phyloP scores from a whole-genome alignment of 1,140 invertebrate species.

The Bombyx mori region DNA sequence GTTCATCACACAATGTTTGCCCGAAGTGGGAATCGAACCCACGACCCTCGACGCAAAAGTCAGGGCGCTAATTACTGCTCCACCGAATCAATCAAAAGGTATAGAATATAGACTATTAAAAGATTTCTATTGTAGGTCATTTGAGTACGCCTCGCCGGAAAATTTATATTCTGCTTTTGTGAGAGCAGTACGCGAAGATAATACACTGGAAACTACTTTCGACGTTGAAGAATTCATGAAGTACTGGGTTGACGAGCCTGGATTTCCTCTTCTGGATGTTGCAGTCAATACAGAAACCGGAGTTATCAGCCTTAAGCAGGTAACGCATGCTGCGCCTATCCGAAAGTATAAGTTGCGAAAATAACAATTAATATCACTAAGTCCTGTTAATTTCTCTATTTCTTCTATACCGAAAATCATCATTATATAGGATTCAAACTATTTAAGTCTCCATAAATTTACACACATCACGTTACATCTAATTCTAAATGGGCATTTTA shows the following conservation, averaged over 20 bases:
- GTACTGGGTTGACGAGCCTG: constrained; percentile 76
- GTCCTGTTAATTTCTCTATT: neutral
- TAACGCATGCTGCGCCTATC: constrained; percentile 15
- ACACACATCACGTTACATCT: too few relatives aligned
- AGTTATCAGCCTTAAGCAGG: constrained; percentile 62
- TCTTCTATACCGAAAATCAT: neutral
- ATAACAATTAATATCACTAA: neutral
- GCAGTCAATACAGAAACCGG: constrained; percentile 55
- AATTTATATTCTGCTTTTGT: constrained; percentile 40
- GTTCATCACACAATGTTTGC: too few relatives aligned
- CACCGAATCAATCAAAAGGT: too few relatives aligned
- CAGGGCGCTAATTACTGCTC: too few relatives aligned
- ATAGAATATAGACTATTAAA: too few relatives aligned
- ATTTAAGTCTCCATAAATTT: too few relatives aligned
- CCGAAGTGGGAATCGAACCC: too few relatives aligned
- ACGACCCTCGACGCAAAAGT: too few relatives aligned
- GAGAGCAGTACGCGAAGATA: constrained; percentile 31
- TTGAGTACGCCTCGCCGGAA: constrained; percentile 39
- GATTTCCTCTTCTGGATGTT: constrained; percentile 80
- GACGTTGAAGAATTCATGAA: constrained; percentile 36
- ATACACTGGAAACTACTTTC: constrained; percentile 12
- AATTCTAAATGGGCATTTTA: neutral
- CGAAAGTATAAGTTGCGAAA: too few relatives aligned
- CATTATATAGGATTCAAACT: too few relatives aligned
- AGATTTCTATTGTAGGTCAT: constrained; percentile 23